phyloP scores from a whole-genome alignment of 2,797 vertebrate species.

The Coregonus sp. region DNA sequence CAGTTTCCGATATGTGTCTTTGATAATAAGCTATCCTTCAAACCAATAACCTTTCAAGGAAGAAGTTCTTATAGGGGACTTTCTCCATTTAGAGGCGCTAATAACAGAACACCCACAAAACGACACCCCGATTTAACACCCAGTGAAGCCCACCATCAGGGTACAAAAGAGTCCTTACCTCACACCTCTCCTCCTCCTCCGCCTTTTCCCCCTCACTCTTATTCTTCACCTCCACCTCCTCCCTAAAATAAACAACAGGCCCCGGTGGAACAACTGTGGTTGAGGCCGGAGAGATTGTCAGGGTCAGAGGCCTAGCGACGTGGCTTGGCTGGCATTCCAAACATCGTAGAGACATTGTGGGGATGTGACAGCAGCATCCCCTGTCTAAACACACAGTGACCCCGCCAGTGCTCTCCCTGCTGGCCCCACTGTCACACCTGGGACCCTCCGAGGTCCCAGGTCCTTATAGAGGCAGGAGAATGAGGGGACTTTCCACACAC shows the following conservation, averaged over 20 bases:
- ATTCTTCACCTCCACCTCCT: conserved; percentile 1
- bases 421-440: conserved; percentile 66
- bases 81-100: conserved; percentile 27
- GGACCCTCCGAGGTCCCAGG: conserved; percentile 42
- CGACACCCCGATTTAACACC: conserved; percentile 36
- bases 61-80: neutral
- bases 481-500: conserved; percentile 39
- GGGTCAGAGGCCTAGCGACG: conserved; percentile 45
- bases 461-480: conserved; percentile 64
- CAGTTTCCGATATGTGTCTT: neutral
- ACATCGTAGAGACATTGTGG: conserved; percentile 61
- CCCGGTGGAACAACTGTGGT: conserved; percentile 65
- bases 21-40: neutral
- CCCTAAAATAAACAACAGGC: conserved; percentile 17
- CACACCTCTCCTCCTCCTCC: conserved; percentile 16
- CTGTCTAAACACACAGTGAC: conserved; percentile 66
- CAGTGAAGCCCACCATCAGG: conserved; percentile 11
- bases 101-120: conserved; percentile 50
- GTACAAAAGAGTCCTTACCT: conserved; percentile 25
- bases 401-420: conserved; percentile 10
- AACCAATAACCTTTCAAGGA: neutral
- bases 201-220: neutral
- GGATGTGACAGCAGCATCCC: conserved; percentile 57
- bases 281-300: conserved; percentile 1
- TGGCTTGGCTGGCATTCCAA: conserved; percentile 69